phyloP scores from a whole-genome alignment of 2,113 vertebrate genomes.

The Geococcyx californianus region DNA sequence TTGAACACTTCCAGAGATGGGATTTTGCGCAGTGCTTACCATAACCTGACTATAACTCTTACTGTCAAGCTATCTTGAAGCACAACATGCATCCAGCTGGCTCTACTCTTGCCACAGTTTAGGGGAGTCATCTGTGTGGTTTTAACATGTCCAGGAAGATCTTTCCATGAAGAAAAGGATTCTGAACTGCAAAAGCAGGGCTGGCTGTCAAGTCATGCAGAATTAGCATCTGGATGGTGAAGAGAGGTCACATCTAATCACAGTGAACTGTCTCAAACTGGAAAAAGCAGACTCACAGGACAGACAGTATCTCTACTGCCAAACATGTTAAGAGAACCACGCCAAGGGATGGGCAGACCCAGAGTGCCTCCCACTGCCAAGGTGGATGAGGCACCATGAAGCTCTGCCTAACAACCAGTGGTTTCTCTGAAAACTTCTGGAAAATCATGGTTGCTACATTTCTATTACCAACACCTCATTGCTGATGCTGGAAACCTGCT shows the following conservation, averaged over 20 bases:
- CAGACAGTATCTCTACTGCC: no score
- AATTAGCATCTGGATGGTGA: neutral
- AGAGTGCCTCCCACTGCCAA: neutral
- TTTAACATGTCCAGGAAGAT: neutral
- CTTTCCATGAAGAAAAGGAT: neutral
- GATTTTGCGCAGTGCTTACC: neutral
- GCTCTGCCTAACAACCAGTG: neutral
- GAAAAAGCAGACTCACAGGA: neutral
- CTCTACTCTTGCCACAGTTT: neutral
- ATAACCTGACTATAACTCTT: neutral
- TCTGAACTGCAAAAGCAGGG: neutral
- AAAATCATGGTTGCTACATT: accelerated
- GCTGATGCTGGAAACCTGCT: neutral
- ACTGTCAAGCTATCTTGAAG: neutral
- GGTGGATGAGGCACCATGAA: neutral
- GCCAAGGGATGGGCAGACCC: neutral
- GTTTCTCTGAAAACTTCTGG: neutral
- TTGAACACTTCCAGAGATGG: no score
- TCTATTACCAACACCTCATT: neutral
- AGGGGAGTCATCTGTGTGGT: neutral
- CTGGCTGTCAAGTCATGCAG: neutral
- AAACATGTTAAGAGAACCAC: neutral
- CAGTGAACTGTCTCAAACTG: neutral
- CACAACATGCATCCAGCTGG: neutral
- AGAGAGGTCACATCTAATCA: neutral